A percentile compares a stretch with the other conserved stretches of the same genome.
These are phyloP conservation scores for Zosterops borbonicus DNA, from an alignment of 2,113 vertebrate species.

Conservation along the genomic window DNA sequence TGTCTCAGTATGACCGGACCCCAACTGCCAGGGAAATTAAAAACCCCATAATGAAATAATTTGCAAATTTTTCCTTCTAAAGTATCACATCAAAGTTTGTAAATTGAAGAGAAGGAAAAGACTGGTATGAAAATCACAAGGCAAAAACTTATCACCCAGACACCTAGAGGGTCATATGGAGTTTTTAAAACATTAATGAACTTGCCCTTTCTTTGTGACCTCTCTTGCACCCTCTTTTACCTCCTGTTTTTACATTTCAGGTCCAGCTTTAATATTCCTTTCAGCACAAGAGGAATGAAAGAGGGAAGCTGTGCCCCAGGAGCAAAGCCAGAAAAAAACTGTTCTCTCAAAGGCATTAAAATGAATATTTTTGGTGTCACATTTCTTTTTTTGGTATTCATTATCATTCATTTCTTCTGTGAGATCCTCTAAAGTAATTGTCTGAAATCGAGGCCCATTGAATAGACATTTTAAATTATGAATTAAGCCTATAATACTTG, in stretches of 20 bases:
- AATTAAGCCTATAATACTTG: neutral
- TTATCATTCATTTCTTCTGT: neutral
- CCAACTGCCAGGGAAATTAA: neutral
- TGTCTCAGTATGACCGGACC: neutral
- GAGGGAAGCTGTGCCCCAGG: neutral
- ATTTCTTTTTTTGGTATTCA: neutral
- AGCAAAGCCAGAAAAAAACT: neutral
- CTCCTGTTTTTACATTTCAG: neutral
- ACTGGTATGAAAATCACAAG: neutral
- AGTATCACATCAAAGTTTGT: neutral
- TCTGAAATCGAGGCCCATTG: neutral
- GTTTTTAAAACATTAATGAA: slow-evolving; percentile 10
- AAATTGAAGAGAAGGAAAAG: neutral
- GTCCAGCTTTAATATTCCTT: neutral
- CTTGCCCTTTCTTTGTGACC: neutral
- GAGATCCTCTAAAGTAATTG: neutral
- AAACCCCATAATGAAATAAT: neutral
- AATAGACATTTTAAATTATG: neutral
- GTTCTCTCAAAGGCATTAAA: neutral
- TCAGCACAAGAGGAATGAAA: neutral
- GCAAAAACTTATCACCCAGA: neutral
- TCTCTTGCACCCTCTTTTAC: neutral
- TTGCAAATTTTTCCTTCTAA: neutral
- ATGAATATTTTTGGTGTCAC: neutral
- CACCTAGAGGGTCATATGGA: neutral